Percentiles rank a stretch among this genome's conserved stretches.
Evolutionary conservation across 2,113 vertebrate species (phyloP).

Genomic region (Pelecanus crispus): DNA sequence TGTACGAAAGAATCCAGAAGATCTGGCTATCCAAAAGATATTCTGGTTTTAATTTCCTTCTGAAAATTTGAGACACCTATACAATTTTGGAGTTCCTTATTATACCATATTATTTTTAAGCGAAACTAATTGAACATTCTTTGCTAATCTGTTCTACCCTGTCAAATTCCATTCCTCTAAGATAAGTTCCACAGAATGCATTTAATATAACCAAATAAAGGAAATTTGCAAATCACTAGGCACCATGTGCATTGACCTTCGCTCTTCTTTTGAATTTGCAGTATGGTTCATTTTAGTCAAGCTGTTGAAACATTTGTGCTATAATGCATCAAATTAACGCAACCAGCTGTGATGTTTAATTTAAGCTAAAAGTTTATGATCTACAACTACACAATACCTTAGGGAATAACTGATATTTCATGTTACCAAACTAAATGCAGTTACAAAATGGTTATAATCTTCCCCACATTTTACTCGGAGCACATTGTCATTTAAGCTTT

Average conservation of each 20-base stretch:
- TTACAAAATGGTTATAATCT: slow-evolving; percentile 49
- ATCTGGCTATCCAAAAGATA: neutral
- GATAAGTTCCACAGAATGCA: neutral
- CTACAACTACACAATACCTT: slow-evolving; percentile 67
- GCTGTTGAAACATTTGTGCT: slow-evolving; percentile 76
- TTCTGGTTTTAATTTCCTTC: neutral
- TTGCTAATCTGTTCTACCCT: neutral
- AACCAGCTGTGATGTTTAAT: slow-evolving; percentile 78
- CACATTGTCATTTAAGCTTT: slow-evolving; percentile 24
- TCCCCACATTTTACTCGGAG: neutral
- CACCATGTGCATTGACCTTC: slow-evolving; percentile 57
- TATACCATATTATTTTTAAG: neutral
- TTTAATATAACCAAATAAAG: slow-evolving; percentile 43
- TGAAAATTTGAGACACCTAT: neutral
- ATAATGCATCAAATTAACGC: slow-evolving; percentile 76
- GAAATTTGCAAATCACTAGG: slow-evolving; percentile 54
- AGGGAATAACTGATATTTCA: slow-evolving; percentile 60
- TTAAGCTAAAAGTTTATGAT: slow-evolving; percentile 76
- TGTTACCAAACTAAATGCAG: slow-evolving; percentile 40
- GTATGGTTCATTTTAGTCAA: slow-evolving; percentile 73
- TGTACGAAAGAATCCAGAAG: neutral
- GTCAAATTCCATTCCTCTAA: slow-evolving; percentile 12
- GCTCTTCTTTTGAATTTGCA: slow-evolving; percentile 57
- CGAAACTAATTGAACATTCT: neutral
- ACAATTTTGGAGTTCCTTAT: neutral